phyloP scores from a whole-genome alignment of 2,113 vertebrate species.

The Lota lota region DNA sequence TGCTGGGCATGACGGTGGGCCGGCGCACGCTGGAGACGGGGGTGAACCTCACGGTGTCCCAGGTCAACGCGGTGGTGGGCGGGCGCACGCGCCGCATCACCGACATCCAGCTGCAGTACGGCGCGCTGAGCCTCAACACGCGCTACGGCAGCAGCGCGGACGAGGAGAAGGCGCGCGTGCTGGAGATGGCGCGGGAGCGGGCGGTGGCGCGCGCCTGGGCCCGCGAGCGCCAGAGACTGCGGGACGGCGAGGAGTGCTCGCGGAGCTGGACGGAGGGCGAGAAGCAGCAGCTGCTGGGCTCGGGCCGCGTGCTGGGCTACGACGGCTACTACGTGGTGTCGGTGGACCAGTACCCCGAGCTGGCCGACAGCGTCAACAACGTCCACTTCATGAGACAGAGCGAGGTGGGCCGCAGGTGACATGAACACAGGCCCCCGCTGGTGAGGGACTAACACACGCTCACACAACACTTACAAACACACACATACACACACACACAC shows the following conservation, averaged over 20 bases:
- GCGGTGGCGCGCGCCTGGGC: slow-evolving; percentile 87
- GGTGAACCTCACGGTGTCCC: slow-evolving; percentile 93
- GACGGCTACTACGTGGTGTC: slow-evolving; percentile 94
- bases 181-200: slow-evolving; percentile 89
- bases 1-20: slow-evolving; percentile 91
- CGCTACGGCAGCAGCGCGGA: slow-evolving; percentile 92
- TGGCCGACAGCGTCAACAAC: slow-evolving; percentile 95
- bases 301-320: slow-evolving; percentile 90
- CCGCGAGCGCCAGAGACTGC: slow-evolving; percentile 88
- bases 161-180: slow-evolving; percentile 87
- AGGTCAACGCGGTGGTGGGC: slow-evolving; percentile 88
- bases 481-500: slow-evolving; percentile 5
- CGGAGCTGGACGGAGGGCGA: slow-evolving; percentile 94
- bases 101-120: slow-evolving; percentile 87
- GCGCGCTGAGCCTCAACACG: slow-evolving; percentile 83
- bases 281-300: slow-evolving; percentile 89
- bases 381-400: slow-evolving; percentile 99
- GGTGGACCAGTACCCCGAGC: slow-evolving; percentile 95
- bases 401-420: slow-evolving; percentile 99
- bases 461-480: not conserved
- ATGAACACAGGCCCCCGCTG: slow-evolving; percentile 65
- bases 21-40: slow-evolving; percentile 91
- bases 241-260: slow-evolving; percentile 92
- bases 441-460: slow-evolving; percentile 34
- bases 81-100: slow-evolving; percentile 97